Evolutionary conservation across 2,888 invertebrate genomes (phyloP), one percentile per base, ranked within the genome.

Genomic region (Pseudococcus longispinus): DNA sequence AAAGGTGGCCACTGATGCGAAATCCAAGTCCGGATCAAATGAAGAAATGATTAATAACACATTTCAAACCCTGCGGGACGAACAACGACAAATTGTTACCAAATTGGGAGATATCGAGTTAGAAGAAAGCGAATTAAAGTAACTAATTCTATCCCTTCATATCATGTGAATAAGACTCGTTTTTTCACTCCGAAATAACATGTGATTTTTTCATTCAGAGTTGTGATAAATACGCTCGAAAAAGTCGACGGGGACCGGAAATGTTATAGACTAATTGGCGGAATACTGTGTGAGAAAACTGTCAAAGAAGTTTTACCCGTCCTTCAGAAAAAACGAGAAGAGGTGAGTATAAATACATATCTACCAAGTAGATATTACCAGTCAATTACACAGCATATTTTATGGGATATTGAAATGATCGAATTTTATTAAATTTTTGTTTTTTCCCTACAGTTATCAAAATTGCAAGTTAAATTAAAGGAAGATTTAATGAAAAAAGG

Each of bases 61-160:
- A 87, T 98, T 98, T 92, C 97, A 98, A 91, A 92, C 93, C 88
- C 92, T 98, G 85, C 93, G 98, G 80, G 94, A 93, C 89, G 98
- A 98, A 90, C 98, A 98, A 91, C 93, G 97, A 90, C 93, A 94
- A 89, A 92, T 97, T 89, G 96, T 96, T 42, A 94, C 94, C 89
- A 98, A 98, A 93, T 93, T 98, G 88, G 95, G 96, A 0, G 98
- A 98, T 92, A 92, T 98, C 89, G 97, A 98, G 92, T 94, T 95
- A 93, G 98, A 99, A 91, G 93, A 96, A 88, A 97, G 96, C 91
- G 98, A 99, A 92, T 98, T 98, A 93, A 98, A 96, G 98, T 98
- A 92, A 92, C 92, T 91, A 29, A 5, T 46, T 60, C 84, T 6
- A 60, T 9, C 23, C 23, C 9, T 0, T 23, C 5, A 2, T 1